Conservation (phyloP, 2,888 invertebrate species). For the Hemistola chrysoprasaria region DNA sequence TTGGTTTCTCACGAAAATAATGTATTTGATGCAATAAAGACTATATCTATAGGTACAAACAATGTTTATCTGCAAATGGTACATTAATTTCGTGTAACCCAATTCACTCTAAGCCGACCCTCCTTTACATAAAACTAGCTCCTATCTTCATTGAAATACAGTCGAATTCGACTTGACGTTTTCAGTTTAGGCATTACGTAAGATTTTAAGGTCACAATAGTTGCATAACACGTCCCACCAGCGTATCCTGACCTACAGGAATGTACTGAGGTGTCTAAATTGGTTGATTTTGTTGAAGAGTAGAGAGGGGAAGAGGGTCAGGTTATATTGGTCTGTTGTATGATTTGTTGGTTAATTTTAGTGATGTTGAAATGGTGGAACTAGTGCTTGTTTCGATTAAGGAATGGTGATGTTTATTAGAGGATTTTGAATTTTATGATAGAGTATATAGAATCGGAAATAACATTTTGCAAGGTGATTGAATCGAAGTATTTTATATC, state of each 20-base stretch:
- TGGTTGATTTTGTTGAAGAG: conserved; percentile 18
- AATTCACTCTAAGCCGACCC: conserved; percentile 46
- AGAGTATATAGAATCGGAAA: too few species aligned
- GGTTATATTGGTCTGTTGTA: conserved; percentile 29
- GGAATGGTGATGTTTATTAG: conserved; percentile 8
- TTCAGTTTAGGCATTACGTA: conserved; percentile 66
- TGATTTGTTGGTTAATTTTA: conserved; percentile 62
- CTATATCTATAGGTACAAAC: conserved; percentile 20
- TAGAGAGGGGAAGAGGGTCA: conserved; percentile 36
- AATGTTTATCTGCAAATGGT: conserved; percentile 41
- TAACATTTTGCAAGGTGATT: too few species aligned
- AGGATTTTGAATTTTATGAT: neutral
- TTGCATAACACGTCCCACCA: conserved; percentile 67
- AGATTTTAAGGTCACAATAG: conserved; percentile 66
- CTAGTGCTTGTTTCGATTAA: conserved; percentile 31
- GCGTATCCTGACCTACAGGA: conserved; percentile 42
- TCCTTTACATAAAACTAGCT: rapidly evolving
- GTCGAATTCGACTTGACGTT: conserved; percentile 21
- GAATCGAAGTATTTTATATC: too few species aligned
- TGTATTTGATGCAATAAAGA: conserved; percentile 12
- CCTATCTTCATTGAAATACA: too few species aligned
- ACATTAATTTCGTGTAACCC: conserved; percentile 54
- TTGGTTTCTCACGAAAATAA: too few species aligned
- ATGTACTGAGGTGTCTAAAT: conserved; percentile 32
- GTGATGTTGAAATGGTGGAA: conserved; percentile 56